Percentiles rank a stretch among this genome's conserved stretches.
phyloP scores from a whole-genome alignment of 2,888 invertebrate genomes.

The Drosophila trichaetosa region DNA sequence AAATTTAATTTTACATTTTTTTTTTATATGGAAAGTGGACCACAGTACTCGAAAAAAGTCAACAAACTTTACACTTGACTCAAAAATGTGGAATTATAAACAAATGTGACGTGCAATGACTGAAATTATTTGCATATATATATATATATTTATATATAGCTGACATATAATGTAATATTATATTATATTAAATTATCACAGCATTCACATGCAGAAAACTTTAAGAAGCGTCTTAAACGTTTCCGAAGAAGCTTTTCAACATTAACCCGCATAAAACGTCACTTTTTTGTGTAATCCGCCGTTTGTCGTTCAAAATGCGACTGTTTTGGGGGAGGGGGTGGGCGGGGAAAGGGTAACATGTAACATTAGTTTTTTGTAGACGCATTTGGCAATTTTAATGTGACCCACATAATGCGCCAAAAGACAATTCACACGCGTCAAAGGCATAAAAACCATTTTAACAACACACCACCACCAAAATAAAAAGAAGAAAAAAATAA shows the following conservation, averaged over 20 bases:
- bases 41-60: conserved; percentile 4
- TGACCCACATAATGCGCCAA: conserved; percentile 57
- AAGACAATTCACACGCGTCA: conserved; percentile 65
- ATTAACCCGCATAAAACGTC: conserved; percentile 25
- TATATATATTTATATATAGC: background rate
- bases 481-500: conserved; percentile 34
- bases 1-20: background rate
- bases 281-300: conserved; percentile 12
- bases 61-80: conserved; percentile 14
- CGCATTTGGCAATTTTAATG: conserved; percentile 46
- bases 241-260: background rate
- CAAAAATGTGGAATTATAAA: conserved; percentile 2
- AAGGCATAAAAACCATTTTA: conserved; percentile 39
- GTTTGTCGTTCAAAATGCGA: background rate
- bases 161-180: background rate
- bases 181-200: background rate
- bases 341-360: background rate
- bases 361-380: conserved; percentile 6
- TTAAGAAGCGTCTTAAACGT: background rate
- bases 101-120: background rate
- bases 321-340: background rate
- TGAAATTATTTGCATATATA: background rate
- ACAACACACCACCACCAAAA: conserved; percentile 31
- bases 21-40: background rate
- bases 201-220: background rate